phyloP scores from a whole-genome alignment of 1,140 invertebrate genomes.

The Diploscapter pachys region DNA sequence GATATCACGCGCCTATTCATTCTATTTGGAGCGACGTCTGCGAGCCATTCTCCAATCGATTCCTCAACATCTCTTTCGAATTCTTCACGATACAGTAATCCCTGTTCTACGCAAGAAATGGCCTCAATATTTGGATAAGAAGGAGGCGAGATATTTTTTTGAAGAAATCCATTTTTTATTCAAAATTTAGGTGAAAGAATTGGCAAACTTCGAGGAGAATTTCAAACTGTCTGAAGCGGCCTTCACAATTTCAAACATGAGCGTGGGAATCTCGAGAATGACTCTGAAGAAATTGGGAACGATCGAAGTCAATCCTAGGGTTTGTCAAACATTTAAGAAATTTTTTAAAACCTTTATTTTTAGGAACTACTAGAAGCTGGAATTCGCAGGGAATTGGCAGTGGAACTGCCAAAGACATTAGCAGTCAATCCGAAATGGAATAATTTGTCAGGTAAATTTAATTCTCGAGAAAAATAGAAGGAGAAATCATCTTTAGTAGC shows the following conservation, averaged over 20 bases:
- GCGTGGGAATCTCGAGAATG: constrained; percentile 27
- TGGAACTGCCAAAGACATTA: background rate
- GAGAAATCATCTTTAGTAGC: background rate
- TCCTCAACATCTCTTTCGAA: constrained; percentile 22
- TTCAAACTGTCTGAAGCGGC: constrained; percentile 16
- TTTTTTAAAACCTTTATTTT: constrained; percentile 1
- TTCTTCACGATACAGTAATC: constrained; percentile 10
- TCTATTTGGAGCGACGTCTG: constrained; percentile 16
- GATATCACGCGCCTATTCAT: constrained; percentile 18
- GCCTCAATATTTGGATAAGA: constrained; percentile 23
- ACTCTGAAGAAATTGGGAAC: constrained; percentile 21
- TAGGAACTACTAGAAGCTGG: constrained; percentile 27
- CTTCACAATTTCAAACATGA: constrained; percentile 17
- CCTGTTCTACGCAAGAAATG: constrained; percentile 21
- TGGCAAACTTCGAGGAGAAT: constrained; percentile 10
- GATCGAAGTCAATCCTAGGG: constrained; percentile 28
- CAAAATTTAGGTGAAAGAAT: constrained; percentile 11
- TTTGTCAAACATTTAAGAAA: background rate
- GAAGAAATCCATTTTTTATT: background rate
- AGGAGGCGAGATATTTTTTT: constrained; percentile 3
- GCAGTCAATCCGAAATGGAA: too few species aligned
- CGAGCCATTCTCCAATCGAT: constrained; percentile 26
- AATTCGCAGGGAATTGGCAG: constrained; percentile 20
- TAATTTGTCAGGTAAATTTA: background rate
- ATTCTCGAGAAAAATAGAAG: constrained; percentile 13